Conservation (phyloP, 1,140 invertebrate genomes). For the Andricus grossulariae region DNA sequence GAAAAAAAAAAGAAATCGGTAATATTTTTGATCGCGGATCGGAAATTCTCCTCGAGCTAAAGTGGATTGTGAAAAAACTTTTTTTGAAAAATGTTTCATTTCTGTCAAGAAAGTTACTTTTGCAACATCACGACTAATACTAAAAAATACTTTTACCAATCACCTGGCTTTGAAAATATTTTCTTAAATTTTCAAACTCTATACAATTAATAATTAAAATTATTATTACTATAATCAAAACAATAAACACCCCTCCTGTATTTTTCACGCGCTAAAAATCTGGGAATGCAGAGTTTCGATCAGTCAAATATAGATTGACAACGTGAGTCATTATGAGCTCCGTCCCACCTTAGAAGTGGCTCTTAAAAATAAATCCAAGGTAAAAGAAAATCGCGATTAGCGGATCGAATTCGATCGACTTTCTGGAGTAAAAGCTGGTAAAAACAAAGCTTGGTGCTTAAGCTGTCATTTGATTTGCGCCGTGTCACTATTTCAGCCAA, state of each 20-base stretch:
- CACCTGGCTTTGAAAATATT: too few species aligned
- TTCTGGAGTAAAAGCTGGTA: conserved; percentile 37
- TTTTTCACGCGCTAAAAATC: not conserved
- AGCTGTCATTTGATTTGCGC: conserved; percentile 71
- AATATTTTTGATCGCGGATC: too few species aligned
- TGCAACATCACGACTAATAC: too few species aligned
- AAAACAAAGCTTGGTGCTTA: conserved; percentile 60
- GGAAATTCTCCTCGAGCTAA: too few species aligned
- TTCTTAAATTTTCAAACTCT: too few species aligned
- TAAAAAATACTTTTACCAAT: too few species aligned
- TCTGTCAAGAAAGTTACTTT: too few species aligned
- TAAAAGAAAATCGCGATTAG: conserved; percentile 25
- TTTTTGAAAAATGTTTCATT: too few species aligned
- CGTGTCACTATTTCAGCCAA: conserved; percentile 69
- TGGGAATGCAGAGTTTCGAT: not conserved
- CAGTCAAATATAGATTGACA: conserved; percentile 24
- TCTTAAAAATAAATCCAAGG: not conserved
- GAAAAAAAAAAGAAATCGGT: not conserved
- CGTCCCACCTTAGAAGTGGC: not conserved
- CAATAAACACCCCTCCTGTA: not conserved
- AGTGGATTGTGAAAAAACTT: too few species aligned
- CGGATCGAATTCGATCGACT: not conserved
- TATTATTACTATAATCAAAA: not conserved
- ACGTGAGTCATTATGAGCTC: not conserved
- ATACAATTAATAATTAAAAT: too few species aligned